Evolutionary conservation across 2,888 invertebrate genomes (phyloP).

Genomic region (Antheraea assamensis): DNA sequence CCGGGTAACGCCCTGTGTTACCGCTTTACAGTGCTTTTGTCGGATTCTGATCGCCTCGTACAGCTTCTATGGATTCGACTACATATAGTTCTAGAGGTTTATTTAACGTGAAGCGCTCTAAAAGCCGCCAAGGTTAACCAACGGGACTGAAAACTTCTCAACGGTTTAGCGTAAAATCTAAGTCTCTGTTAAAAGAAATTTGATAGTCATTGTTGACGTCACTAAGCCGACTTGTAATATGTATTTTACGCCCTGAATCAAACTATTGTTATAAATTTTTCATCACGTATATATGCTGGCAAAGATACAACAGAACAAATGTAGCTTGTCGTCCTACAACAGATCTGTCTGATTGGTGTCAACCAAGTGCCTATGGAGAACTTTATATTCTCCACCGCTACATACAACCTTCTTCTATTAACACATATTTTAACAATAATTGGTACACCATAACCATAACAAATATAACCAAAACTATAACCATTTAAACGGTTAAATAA

Average conservation of each 20-base stretch:
- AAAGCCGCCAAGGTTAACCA: not conserved
- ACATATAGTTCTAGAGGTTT: not conserved
- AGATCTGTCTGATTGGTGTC: no score
- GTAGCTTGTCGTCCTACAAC: no score
- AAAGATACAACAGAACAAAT: no score
- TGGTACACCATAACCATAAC: no score
- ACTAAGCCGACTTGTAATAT: not conserved
- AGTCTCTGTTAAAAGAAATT: not conserved
- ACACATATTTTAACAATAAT: no score
- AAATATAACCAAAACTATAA: no score
- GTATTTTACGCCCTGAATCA: no score
- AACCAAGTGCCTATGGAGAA: no score
- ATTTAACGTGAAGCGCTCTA: not conserved
- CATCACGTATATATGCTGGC: no score
- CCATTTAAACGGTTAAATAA: not conserved
- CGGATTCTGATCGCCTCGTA: slow-evolving; percentile 1
- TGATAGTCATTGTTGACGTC: not conserved
- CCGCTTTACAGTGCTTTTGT: slow-evolving; percentile 20
- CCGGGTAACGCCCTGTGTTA: slow-evolving; percentile 57
- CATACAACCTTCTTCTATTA: no score
- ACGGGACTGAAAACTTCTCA: not conserved
- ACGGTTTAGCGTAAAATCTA: not conserved
- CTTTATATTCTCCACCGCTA: no score
- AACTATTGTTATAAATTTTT: no score
- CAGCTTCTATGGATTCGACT: not conserved